Evolutionary conservation across 2,113 vertebrate genomes (phyloP).

Genomic region (Bostrychus sinensis): DNA sequence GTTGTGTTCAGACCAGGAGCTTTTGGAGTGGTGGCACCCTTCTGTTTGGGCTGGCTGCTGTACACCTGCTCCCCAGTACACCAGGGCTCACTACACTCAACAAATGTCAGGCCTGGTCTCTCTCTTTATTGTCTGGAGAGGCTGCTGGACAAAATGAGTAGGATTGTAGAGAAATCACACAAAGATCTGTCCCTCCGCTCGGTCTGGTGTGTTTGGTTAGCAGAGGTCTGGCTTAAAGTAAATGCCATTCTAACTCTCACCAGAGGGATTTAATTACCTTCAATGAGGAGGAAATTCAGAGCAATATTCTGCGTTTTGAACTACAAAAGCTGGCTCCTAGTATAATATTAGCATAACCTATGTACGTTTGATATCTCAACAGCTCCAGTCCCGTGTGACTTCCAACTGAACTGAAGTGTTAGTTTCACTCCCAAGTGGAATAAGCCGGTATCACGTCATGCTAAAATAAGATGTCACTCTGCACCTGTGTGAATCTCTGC

Average conservation of each 20-base stretch:
- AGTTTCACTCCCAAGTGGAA: neutral
- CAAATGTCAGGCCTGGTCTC: neutral
- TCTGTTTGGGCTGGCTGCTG: neutral
- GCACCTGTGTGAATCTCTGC: neutral
- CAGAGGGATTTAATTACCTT: constrained; percentile 4
- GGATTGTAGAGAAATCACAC: neutral
- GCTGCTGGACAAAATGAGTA: neutral
- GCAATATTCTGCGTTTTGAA: neutral
- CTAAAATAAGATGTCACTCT: neutral
- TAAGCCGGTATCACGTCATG: no score
- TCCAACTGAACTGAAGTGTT: neutral
- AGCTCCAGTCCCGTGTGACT: neutral
- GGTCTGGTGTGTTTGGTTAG: constrained; percentile 2
- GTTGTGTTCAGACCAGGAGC: neutral
- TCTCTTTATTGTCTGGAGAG: constrained; percentile 9
- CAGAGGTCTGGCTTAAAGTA: constrained; percentile 7
- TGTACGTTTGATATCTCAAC: neutral
- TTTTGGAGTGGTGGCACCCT: constrained; percentile 8
- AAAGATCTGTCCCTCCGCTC: neutral
- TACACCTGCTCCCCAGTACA: neutral
- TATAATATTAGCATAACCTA: constrained; percentile 2
- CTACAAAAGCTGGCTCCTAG: neutral
- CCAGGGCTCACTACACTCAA: neutral
- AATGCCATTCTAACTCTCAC: constrained; percentile 3
- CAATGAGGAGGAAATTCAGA: neutral